Base-by-base conservation (phyloP, 2,113 vertebrate species). In the Neolamprologus sp. region DNA sequence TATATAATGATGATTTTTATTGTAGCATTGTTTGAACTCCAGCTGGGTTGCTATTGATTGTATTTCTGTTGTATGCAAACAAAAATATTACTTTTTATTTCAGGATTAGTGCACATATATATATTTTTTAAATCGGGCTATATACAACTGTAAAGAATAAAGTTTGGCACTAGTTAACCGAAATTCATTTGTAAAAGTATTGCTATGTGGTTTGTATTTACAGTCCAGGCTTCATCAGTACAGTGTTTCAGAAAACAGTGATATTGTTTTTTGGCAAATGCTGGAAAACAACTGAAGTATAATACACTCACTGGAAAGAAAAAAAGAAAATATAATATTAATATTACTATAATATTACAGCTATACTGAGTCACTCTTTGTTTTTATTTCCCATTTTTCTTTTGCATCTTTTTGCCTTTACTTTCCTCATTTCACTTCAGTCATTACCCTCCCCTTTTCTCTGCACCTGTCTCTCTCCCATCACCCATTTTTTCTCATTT, bases 1-100 rank as follows among this genome's bases (percentile, higher is more conserved):
- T 54, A 42, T 21, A 85, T 33, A 88, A 85, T 86, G 26, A 53
- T 63, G 23, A 65, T 85, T 94, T 85, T 88, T 68, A 84, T 83
- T 92, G 51, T 84, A 75, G 51, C 7, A 58, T 40, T 85, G 63
- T 86, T 83, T 90, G 57, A 86, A 80, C 58, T 68, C 16, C 19
- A 55, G 8, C 47, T 68, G 31, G 13, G 8, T 19, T 51, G 26
- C 28, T 80, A 7, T n/a, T 83, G 21, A 85, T 55, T 53, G 14
- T 37, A 14, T 83, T 87, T 87, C 7, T 83, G 37, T 83, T 78
- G 45, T 35, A n/a, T 13, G 6, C 7, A 19, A 26, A 71, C 33
- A 82, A 84, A 63, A 28, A 65, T 31, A 23, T 13, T 1, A 1
- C 73, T 81, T 60, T 81, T 78, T 86, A 37, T 86, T 85, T 23